A percentile compares a stretch with the other conserved stretches of the same genome.
Evolutionary conservation across 2,797 vertebrate species (phyloP).

Genomic region (Chloroceryle inda): DNA sequence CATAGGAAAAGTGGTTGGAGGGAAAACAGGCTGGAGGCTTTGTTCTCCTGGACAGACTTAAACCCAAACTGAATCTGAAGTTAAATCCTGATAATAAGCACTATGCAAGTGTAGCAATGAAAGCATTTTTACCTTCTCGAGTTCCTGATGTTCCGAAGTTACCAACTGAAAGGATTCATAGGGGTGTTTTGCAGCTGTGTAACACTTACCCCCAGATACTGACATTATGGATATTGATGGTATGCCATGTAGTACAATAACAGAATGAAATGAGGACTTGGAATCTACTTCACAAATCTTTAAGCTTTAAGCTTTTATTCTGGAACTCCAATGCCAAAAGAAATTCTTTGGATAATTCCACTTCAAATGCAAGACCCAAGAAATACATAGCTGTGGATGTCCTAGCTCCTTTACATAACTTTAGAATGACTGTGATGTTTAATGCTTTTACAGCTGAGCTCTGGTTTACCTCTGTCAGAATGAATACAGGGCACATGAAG

Average conservation of each 20-base stretch:
- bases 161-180: background rate
- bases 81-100: background rate
- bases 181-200: background rate
- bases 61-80: background rate
- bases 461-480: constrained; percentile 7
- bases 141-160: background rate
- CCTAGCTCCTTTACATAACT: constrained; percentile 23
- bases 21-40: background rate
- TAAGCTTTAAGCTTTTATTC: constrained; percentile 16
- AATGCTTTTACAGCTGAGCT: constrained; percentile 47
- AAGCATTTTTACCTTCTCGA: background rate
- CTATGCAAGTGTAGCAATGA: background rate
- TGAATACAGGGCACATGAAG: background rate
- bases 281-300: background rate
- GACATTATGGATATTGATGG: background rate
- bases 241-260: background rate
- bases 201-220: background rate
- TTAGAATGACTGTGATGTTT: background rate
- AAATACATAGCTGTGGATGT: constrained; percentile 16
- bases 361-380: constrained; percentile 31
- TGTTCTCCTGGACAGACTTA: background rate
- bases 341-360: constrained; percentile 7
- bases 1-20: background rate
- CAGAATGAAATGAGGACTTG: background rate
- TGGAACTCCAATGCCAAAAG: background rate